Base-by-base conservation (phyloP, 2,888 invertebrate genomes). In the Epirrhoe alternata region DNA sequence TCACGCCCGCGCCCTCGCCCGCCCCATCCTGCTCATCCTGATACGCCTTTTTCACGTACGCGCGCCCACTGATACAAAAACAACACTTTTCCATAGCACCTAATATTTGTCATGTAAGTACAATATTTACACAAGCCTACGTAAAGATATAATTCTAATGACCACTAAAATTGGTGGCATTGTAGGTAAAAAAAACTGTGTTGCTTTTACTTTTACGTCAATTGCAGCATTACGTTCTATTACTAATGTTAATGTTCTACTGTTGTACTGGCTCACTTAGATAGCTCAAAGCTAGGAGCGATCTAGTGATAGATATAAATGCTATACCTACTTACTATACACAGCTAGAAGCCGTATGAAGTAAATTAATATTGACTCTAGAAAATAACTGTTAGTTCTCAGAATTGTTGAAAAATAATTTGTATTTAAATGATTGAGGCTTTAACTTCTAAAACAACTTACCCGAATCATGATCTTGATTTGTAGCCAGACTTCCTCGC, bases 381-480 rank as follows among this genome's bases (percentile, higher is more conserved):
- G 38, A 7, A 8, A 38, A 8, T 38, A 10, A 38, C 35, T 8
- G 8, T 38, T 6, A 10, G 38, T 42, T 42, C 38, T 42, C 38
- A 42, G 2, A 12, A 42, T 42, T 42, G 12, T 42, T 42, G 38
- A 42, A 42, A 42, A 24, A 3, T 2, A 24, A 24, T n/a, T n/a
- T n/a, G 24, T 24, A 24, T 24, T 24, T 1, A 24, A 3, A 24
- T 24, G 24, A 24, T 3, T 24, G 24, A 24, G n/a, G n/a, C n/a
- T 42, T 42, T 8, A 5, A 16, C 16, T 16, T 33, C 16, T 33
- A 16, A 30, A 56, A 47, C 35, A 14, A 85, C 89, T 87, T 73
- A 91, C 91, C 90, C 86, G 84, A 84, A 76, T 90, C 91, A 91
- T 91, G 75, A 77, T 86, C 82, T 80, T 75, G 81, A 74, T 64